Evolutionary conservation across 2,797 vertebrate species (phyloP).

Genomic region (Varecia variegata): DNA sequence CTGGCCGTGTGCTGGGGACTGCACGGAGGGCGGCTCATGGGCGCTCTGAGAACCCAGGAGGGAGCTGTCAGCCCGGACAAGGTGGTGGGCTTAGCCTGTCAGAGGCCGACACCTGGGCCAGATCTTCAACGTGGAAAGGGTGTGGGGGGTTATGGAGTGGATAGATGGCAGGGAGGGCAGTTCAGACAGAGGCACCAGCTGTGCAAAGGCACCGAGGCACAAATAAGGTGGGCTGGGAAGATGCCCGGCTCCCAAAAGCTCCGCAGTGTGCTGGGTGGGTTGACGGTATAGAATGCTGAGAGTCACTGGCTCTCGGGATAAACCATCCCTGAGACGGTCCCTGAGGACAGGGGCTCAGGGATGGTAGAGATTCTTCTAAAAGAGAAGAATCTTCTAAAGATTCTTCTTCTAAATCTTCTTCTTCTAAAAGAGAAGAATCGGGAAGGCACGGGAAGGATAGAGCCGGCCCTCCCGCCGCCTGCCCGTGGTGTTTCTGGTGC

Average conservation of each 20-base stretch:
- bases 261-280: neutral
- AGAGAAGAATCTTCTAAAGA: no score
- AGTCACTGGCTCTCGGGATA: neutral
- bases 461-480: neutral
- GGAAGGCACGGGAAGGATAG: neutral
- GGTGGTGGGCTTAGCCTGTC: neutral
- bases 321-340: neutral
- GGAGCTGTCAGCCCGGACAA: no score
- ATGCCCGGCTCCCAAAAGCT: neutral
- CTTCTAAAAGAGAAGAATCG: neutral
- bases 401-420: no score
- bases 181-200: neutral
- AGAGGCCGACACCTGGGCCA: neutral
- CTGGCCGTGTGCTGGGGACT: neutral
- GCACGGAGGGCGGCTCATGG: neutral
- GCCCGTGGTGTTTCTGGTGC: rapidly evolving
- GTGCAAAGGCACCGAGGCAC: neutral
- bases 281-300: rapidly evolving
- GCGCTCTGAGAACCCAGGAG: neutral
- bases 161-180: no score
- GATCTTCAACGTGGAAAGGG: neutral
- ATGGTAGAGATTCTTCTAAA: neutral
- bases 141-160: neutral
- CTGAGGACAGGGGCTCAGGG: neutral
- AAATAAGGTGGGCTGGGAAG: neutral